These are phyloP conservation scores for Pheosia tremula DNA, from an alignment of 2,888 invertebrate genomes.

Conservation along the genomic window DNA sequence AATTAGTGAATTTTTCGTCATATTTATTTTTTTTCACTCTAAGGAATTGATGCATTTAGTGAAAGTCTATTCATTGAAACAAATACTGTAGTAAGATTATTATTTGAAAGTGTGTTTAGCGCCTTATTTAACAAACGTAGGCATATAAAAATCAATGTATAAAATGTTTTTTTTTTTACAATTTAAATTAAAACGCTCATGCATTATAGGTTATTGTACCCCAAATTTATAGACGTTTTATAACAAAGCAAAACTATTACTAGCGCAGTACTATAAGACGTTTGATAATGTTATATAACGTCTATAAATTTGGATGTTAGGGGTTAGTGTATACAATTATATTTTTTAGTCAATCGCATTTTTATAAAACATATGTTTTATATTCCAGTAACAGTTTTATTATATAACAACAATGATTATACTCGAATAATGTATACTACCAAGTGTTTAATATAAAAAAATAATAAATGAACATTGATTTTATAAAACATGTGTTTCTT, in stretches of 20 bases:
- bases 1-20: constrained; percentile 62
- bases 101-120: background rate
- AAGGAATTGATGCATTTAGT: constrained; percentile 52
- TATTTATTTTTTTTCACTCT: constrained; percentile 43
- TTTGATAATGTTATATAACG: too few species aligned
- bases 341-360: constrained; percentile 23
- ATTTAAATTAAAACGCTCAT: background rate
- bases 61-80: constrained; percentile 42
- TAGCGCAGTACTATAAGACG: too few species aligned
- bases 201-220: constrained; percentile 11
- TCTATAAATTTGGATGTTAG: too few species aligned
- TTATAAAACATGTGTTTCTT: constrained; percentile 23
- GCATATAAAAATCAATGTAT: background rate
- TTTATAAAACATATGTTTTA: constrained; percentile 23
- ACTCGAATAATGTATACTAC: constrained; percentile 32
- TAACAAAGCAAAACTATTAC: too few species aligned
- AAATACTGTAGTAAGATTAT: constrained; percentile 19
- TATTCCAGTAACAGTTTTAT: constrained; percentile 32
- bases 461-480: constrained; percentile 32
- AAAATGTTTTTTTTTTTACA: constrained; percentile 8
- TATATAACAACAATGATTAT: constrained; percentile 27
- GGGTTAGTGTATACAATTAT: constrained; percentile 16
- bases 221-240: too few species aligned
- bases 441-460: constrained; percentile 33
- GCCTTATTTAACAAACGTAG: background rate